These are phyloP conservation scores for Pristionchus mayeri DNA, from an alignment of 2,888 invertebrate species.

Conservation along the genomic window DNA sequence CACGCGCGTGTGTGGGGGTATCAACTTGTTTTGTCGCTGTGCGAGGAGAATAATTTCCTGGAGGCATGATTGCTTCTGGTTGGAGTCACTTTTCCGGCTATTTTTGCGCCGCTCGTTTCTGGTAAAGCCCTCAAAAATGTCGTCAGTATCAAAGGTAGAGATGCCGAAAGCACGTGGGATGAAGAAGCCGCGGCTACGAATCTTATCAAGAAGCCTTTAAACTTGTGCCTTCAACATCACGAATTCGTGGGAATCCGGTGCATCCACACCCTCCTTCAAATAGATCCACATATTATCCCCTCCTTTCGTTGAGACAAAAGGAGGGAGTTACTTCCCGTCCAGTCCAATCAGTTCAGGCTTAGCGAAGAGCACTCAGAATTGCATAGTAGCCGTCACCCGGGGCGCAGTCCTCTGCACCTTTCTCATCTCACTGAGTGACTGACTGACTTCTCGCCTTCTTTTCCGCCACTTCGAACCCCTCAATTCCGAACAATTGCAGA, in stretches of 20 bases:
- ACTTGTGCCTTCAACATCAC: neutral
- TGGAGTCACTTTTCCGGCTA: slow-evolving; percentile 7
- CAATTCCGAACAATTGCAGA: slow-evolving; percentile 21
- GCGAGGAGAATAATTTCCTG: slow-evolving; percentile 23
- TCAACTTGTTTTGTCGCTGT: neutral
- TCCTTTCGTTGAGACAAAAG: neutral
- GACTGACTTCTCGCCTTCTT: too few species aligned
- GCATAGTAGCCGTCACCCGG: neutral
- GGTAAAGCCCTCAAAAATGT: neutral
- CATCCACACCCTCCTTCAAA: neutral
- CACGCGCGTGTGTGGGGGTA: neutral
- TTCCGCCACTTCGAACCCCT: slow-evolving; percentile 6
- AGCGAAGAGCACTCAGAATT: neutral
- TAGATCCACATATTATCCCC: neutral
- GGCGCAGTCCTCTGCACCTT: neutral
- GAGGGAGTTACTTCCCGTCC: too few species aligned
- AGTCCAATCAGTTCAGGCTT: slow-evolving; percentile 15
- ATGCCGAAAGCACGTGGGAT: neutral
- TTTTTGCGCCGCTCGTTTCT: neutral
- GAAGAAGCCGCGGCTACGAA: neutral
- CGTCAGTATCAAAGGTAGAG: neutral
- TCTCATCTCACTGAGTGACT: neutral
- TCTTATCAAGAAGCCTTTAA: slow-evolving; percentile 11
- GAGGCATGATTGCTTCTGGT: slow-evolving; percentile 26
- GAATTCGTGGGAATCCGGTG: neutral